Percentiles rank a stretch among this genome's conserved stretches.
Conservation (phyloP, 2,113 vertebrate genomes). For the Pollimyrus isidori region DNA sequence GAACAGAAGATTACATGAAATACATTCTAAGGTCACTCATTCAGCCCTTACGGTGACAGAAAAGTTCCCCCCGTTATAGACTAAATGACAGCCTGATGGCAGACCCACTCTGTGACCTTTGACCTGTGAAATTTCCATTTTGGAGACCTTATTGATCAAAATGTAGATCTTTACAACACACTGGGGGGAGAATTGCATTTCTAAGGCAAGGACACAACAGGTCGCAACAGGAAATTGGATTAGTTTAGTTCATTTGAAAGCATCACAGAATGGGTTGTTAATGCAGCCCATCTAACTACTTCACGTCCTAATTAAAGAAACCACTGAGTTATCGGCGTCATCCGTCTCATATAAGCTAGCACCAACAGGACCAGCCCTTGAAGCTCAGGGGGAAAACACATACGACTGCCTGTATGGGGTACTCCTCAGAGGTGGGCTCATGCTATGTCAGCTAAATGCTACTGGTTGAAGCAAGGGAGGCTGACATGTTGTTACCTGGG, state of each 20-base stretch:
- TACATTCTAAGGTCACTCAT: background rate
- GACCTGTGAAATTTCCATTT: conserved; percentile 42
- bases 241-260: background rate
- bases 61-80: conserved; percentile 24
- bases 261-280: background rate
- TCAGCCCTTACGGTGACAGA: background rate
- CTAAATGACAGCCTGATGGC: conserved; percentile 46
- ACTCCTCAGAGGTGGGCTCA: background rate
- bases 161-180: conserved; percentile 33
- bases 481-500: background rate
- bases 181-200: conserved; percentile 39
- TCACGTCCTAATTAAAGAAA: background rate
- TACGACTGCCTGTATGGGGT: background rate
- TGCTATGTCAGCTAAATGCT: background rate
- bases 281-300: background rate
- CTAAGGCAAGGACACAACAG: conserved; percentile 31
- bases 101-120: conserved; percentile 38
- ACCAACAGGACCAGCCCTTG: background rate
- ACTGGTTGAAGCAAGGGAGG: background rate
- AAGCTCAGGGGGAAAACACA: background rate
- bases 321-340: background rate
- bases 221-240: conserved; percentile 29
- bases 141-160: conserved; percentile 39
- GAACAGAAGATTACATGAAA: background rate
- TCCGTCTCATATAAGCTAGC: background rate